Evolutionary conservation across 2,888 invertebrate species (phyloP).

Genomic region (Hypsopygia costalis): DNA sequence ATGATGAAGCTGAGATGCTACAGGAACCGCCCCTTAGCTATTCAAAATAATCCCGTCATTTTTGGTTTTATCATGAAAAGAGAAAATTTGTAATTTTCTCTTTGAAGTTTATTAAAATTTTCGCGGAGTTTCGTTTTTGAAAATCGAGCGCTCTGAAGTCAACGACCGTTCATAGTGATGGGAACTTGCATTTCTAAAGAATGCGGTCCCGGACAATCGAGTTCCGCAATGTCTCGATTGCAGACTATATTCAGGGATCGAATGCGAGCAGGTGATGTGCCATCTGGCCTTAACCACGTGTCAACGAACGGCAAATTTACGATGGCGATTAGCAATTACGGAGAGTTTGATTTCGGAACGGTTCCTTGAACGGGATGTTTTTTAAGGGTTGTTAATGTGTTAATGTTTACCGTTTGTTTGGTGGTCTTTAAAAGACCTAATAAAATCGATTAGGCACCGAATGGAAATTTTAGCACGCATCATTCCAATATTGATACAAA

Average conservation of each 20-base stretch:
- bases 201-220: conserved; percentile 54
- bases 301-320: conserved; percentile 42
- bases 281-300: conserved; percentile 68
- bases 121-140: too few relatives aligned
- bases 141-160: conserved; percentile 30
- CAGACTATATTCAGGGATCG: conserved; percentile 27
- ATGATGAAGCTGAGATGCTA: too few relatives aligned
- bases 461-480: too few relatives aligned
- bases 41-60: too few relatives aligned
- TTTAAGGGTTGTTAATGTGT: conserved; percentile 14
- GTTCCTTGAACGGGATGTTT: conserved; percentile 29
- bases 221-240: conserved; percentile 48
- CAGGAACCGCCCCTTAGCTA: too few relatives aligned
- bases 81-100: too few relatives aligned
- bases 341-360: conserved; percentile 42
- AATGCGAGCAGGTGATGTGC: conserved; percentile 55
- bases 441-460: not conserved
- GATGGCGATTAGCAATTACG: conserved; percentile 48
- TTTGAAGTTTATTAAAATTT: too few relatives aligned
- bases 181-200: conserved; percentile 48
- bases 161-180: conserved; percentile 54
- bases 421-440: conserved; percentile 10
- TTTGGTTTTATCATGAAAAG: too few relatives aligned
- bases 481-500: too few relatives aligned
- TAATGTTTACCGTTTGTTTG: conserved; percentile 14